These are phyloP conservation scores for Fundulus diaphanus DNA, from an alignment of 2,797 vertebrate species.

Conservation along the genomic window DNA sequence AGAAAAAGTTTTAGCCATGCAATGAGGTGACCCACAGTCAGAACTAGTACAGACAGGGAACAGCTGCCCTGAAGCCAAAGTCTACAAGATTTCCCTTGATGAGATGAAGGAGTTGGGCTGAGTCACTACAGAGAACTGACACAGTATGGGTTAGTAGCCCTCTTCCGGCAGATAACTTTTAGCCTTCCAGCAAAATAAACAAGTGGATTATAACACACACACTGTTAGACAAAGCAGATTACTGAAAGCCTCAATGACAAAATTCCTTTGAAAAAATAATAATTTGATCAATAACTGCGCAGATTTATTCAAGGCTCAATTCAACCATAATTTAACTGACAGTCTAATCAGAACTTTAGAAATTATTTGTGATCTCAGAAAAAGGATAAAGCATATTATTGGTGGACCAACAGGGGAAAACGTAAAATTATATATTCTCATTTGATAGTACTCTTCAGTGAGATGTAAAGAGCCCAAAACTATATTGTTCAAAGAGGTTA, in stretches of 20 bases:
- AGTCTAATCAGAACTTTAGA: conserved; percentile 27
- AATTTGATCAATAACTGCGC: conserved; percentile 4
- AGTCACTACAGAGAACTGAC: conserved; percentile 54
- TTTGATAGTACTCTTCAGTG: conserved; percentile 27
- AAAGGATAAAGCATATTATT: conserved; percentile 42
- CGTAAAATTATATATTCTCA: conserved; percentile 5
- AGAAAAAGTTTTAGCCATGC: conserved; percentile 25
- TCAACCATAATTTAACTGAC: conserved; percentile 13
- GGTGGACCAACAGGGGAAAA: conserved; percentile 21
- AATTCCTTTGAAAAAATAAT: conserved; percentile 7
- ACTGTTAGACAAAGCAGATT: conserved; percentile 22
- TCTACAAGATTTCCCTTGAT: conserved; percentile 37
- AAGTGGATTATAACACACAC: conserved; percentile 11
- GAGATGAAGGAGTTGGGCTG: conserved; percentile 48
- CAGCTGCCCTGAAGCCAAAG: conserved; percentile 52
- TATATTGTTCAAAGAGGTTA: conserved; percentile 1
- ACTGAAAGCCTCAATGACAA: conserved; percentile 1
- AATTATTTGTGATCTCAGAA: conserved; percentile 17
- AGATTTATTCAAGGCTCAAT: not conserved
- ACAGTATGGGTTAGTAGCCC: conserved; percentile 34
- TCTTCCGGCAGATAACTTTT: conserved; percentile 52
- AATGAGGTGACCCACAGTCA: conserved; percentile 52
- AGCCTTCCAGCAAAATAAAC: conserved; percentile 42
- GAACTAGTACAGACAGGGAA: conserved; percentile 33
- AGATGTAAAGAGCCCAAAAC: not conserved